phyloP scores from a whole-genome alignment of 2,888 invertebrate species.

The Conomelus anceps region DNA sequence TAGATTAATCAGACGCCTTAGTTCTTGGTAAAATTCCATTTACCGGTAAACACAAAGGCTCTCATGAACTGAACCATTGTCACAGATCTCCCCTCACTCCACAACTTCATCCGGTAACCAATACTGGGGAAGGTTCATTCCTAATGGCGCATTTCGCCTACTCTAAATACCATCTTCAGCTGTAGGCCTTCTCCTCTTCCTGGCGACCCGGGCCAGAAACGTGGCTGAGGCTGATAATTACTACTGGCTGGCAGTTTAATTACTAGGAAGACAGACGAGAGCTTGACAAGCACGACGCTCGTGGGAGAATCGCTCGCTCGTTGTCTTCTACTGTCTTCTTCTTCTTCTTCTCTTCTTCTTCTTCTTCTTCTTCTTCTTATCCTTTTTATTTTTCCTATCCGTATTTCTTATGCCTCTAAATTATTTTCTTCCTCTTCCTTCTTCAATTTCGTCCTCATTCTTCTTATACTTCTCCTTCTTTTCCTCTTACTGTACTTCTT shows the following conservation, averaged over 20 bases:
- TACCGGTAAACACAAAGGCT: too few relatives aligned
- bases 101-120: background rate
- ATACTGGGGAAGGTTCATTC: background rate
- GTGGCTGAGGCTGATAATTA: background rate
- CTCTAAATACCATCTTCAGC: background rate
- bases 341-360: background rate
- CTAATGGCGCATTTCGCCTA: background rate
- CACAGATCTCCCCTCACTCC: background rate
- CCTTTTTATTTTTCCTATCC: background rate
- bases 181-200: too few relatives aligned
- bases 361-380: background rate
- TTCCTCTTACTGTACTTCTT: too few relatives aligned
- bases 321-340: background rate
- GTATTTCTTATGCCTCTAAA: too few relatives aligned
- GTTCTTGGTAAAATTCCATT: too few relatives aligned
- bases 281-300: background rate
- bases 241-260: background rate
- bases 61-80: too few relatives aligned
- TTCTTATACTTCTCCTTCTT: background rate
- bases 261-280: background rate
- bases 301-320: background rate
- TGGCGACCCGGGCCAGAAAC: too few relatives aligned
- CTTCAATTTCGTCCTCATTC: background rate
- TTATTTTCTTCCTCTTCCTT: too few relatives aligned
- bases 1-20: too few relatives aligned